These are phyloP conservation scores for Muricea muricata DNA, from an alignment of 92 coral and sea anemone genomes.

Conservation along the genomic window DNA sequence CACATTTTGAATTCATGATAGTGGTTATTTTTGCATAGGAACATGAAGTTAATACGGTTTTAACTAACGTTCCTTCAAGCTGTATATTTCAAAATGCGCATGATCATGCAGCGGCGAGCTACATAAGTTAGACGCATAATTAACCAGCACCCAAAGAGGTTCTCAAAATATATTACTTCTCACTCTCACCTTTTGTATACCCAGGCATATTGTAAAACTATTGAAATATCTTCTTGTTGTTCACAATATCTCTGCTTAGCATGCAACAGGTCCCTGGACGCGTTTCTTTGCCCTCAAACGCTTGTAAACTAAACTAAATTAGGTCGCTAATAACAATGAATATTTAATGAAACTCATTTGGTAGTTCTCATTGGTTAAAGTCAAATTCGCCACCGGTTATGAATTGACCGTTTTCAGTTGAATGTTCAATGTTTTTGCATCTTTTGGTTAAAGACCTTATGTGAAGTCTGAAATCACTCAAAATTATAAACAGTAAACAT, in stretches of 20 bases:
- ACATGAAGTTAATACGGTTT: too few relatives aligned
- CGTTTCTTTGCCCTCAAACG: conserved; percentile 5
- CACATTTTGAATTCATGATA: too few relatives aligned
- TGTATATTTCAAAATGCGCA: too few relatives aligned
- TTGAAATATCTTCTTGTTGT: background rate
- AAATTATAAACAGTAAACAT: too few relatives aligned
- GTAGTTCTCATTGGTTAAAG: conserved; percentile 3
- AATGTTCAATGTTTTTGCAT: background rate
- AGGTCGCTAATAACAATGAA: background rate
- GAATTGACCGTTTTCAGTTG: background rate
- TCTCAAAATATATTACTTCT: background rate
- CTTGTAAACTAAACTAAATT: conserved; percentile 25
- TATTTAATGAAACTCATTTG: background rate
- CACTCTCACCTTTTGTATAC: conserved; percentile 6
- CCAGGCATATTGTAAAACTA: background rate
- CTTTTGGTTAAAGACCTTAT: background rate
- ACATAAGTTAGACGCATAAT: background rate
- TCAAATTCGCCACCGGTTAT: background rate
- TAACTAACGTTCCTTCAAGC: too few relatives aligned
- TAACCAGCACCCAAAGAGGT: background rate
- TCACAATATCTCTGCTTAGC: background rate
- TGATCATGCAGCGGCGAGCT: background rate
- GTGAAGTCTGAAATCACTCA: too few relatives aligned
- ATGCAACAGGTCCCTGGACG: conserved; percentile 43
- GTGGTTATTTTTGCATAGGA: too few relatives aligned